phyloP scores from a whole-genome alignment of 2,797 vertebrate genomes.

The Choloepus didactylus region DNA sequence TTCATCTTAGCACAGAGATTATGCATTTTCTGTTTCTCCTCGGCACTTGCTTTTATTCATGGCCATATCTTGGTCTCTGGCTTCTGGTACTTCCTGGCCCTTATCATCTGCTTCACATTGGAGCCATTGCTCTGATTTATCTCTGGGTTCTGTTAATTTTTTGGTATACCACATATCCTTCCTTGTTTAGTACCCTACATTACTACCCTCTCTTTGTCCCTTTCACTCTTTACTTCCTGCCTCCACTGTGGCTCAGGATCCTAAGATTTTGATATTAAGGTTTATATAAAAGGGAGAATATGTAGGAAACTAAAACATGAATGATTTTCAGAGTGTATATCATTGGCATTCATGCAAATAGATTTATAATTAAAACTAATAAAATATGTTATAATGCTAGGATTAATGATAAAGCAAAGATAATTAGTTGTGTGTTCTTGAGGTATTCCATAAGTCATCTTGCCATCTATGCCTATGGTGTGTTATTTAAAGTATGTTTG shows the following conservation, averaged over 20 bases:
- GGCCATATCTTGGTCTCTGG: background rate
- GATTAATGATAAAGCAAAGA: background rate
- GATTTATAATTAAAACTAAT: background rate
- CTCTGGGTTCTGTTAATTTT: background rate
- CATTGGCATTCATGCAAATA: background rate
- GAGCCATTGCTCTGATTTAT: background rate
- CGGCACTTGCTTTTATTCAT: background rate
- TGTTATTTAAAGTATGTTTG: background rate
- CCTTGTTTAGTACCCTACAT: background rate
- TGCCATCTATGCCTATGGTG: background rate
- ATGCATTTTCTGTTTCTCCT: background rate
- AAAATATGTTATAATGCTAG: slow-evolving; percentile 16
- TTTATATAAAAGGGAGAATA: background rate
- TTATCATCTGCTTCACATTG: background rate
- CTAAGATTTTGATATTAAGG: background rate
- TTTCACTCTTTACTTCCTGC: background rate
- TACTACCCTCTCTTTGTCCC: background rate
- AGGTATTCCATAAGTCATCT: background rate
- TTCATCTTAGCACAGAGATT: background rate
- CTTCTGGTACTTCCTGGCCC: background rate
- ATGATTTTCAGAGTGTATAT: background rate
- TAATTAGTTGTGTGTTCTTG: background rate
- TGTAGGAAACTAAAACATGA: background rate
- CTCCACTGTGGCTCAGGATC: background rate
- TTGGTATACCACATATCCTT: background rate